Conservation (phyloP, 2,888 invertebrate genomes). For the Volucella bombylans region DNA sequence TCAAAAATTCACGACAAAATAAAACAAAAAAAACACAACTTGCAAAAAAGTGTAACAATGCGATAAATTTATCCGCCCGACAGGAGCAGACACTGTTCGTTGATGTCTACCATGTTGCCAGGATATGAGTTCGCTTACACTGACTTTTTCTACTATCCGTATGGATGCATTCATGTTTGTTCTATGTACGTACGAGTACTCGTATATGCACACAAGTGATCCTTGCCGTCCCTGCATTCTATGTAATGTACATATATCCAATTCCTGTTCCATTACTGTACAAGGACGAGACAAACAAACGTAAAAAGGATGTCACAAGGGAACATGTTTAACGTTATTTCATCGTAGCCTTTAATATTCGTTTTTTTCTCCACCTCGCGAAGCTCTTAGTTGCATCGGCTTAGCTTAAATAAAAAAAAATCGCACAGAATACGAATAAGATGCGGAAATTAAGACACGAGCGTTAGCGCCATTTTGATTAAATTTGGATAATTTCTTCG, state of each 20-base stretch:
- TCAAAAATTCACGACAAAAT: conserved; percentile 2
- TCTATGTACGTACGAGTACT: background rate
- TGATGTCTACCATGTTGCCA: conserved; percentile 55
- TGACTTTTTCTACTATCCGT: conserved; percentile 1
- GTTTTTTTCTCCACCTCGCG: conserved; percentile 19
- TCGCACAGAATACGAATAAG: conserved; percentile 22
- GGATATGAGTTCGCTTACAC: conserved; percentile 29
- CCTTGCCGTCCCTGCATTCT: conserved; percentile 23
- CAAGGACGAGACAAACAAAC: conserved; percentile 9
- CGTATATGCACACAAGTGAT: conserved; percentile 46
- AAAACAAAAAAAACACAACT: conserved; percentile 2
- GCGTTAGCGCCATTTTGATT: conserved; percentile 22
- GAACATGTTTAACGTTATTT: conserved; percentile 38
- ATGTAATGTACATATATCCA: background rate
- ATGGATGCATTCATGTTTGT: conserved; percentile 32
- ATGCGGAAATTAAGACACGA: conserved; percentile 27
- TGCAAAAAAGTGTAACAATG: conserved; percentile 17
- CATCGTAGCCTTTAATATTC: conserved; percentile 47
- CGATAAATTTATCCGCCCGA: conserved; percentile 44
- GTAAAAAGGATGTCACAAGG: conserved; percentile 42
- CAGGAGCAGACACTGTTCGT: conserved; percentile 61
- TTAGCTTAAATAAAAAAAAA: background rate
- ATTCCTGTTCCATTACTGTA: background rate
- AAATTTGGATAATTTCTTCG: conserved; percentile 16
- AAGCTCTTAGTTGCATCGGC: background rate